Base-by-base conservation (phyloP, 2,113 vertebrate species). In the Opisthocomus hoazin region DNA sequence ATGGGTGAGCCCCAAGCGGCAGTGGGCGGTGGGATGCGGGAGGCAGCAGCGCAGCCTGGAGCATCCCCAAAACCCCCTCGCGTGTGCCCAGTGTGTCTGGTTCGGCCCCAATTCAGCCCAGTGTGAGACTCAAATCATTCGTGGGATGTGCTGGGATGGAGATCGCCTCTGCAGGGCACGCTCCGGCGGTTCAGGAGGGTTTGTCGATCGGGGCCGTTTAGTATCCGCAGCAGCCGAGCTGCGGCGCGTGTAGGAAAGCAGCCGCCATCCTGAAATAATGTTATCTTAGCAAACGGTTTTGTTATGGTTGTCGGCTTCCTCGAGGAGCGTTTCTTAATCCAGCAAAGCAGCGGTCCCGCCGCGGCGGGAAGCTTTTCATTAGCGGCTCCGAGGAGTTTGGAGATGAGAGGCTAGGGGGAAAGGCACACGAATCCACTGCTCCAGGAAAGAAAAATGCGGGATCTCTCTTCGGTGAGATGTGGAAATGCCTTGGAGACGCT, bases 201-300 rank as follows among this genome's bases (percentile, higher is more conserved):
- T 27, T 63, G 56, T 3, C 0, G 4, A 7, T 37, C 1, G 0
- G 18, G 61, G 20, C 2, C 0, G 0, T 46, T 83, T 9, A 0
- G 22, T 16, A 36, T 16, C 60, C 22, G 0, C 46, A 12, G 56
- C 36, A 69, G 36, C 43, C 4, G 45, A 54, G 78, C 71, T 37
- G 74, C 5, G 45, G 82, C 84, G 10, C 23, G 18, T 51, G 50
- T 0, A 53, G 79, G 41, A 51, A 24, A 45, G 71, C 27, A 54
- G 46, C 58, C 39, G 4, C 6, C 3, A 63, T 9, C 14, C 75
- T 93, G 84, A 26, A 77, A 61, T 39, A 26, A 95, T 58, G 85
- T 71, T 82, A 70, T 94, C 66, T 84, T 93, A 77, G 68, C 36
- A 50, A 90, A 88, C 37, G 78, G 73, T 1, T 74, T 61, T 87